Base-by-base conservation (phyloP, 2,888 invertebrate genomes). In the Graphium colonna region DNA sequence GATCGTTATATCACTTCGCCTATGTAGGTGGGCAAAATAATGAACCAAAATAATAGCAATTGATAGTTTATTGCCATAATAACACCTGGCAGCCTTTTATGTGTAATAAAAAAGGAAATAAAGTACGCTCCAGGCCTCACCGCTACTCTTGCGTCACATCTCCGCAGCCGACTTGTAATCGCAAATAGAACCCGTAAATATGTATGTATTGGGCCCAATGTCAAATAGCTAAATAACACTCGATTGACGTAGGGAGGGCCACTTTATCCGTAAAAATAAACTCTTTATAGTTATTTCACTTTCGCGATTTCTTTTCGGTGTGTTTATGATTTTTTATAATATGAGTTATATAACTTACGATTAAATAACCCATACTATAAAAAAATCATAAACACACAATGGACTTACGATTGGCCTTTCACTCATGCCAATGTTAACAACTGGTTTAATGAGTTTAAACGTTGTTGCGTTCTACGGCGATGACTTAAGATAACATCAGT, bases 21-120 rank as follows among this genome's bases (percentile, higher is more conserved):
- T 9, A 3, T 10, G 8, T 31, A 36, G 3, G 36, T 4, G 26
- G 16, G 15, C n/a, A n/a, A 31, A 16, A 41, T 17, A 17, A 41
- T 41, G 46, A 47, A 12, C 21, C 52, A 13, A 33, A 7, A 44
- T 45, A 40, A 49, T 33, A 49, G 39, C 33, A 36, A 26, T 47
- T 36, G 26, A 36, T 26, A 16, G 42, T 52, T 47, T 41, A 52
- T 47, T 52, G 42, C 42, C 21, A 36, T 33, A 10, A 21, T 41
- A 52, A 52, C 41, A 52, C 46, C 52, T 52, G 52, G 41, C 41
- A 36, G 42, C 41, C 52, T 46, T 52, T 52, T 47, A 52, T 46
- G 52, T 47, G 36, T 47, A 42, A 52, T 52, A 52, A 52, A 52
- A 36, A 52, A 52, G 26, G 47, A 16, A 52, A 42, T 47, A 52